phyloP scores from a whole-genome alignment of 1,140 invertebrate species.

The Drosophila sulfurigaster region DNA sequence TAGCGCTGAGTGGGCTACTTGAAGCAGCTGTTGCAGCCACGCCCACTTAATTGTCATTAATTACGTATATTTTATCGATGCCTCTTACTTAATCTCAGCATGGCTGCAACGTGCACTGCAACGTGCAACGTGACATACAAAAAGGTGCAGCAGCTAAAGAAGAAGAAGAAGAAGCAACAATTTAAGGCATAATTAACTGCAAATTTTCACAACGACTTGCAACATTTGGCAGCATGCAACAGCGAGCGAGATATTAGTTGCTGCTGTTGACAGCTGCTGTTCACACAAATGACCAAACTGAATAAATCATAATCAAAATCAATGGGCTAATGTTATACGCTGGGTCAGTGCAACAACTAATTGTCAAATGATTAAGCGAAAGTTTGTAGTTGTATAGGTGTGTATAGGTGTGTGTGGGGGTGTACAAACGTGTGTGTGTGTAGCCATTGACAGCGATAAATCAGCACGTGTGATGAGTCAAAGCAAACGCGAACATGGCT shows the following conservation, averaged over 20 bases:
- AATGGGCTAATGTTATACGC: constrained; percentile 6
- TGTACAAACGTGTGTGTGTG: constrained; percentile 10
- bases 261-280: constrained; percentile 32
- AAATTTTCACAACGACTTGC: constrained; percentile 52
- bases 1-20: constrained; percentile 46
- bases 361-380: constrained; percentile 68
- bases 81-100: constrained; percentile 53
- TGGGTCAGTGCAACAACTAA: constrained; percentile 54
- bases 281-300: constrained; percentile 25
- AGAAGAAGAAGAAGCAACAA: constrained; percentile 13
- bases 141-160: constrained; percentile 14
- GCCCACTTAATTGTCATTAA: constrained; percentile 60
- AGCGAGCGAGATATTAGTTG: neutral
- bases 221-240: constrained; percentile 28
- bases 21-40: constrained; percentile 38
- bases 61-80: constrained; percentile 59
- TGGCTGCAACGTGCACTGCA: constrained; percentile 33
- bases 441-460: constrained; percentile 74
- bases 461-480: constrained; percentile 77
- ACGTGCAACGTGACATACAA: constrained; percentile 24
- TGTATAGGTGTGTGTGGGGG: neutral
- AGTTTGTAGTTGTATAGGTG: constrained; percentile 50
- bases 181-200: constrained; percentile 66
- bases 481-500: constrained; percentile 67
- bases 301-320: constrained; percentile 36